Percentiles rank a stretch among this genome's conserved stretches.
Evolutionary conservation across 2,888 invertebrate genomes (phyloP).

Genomic region (Crocallis elinguaria): DNA sequence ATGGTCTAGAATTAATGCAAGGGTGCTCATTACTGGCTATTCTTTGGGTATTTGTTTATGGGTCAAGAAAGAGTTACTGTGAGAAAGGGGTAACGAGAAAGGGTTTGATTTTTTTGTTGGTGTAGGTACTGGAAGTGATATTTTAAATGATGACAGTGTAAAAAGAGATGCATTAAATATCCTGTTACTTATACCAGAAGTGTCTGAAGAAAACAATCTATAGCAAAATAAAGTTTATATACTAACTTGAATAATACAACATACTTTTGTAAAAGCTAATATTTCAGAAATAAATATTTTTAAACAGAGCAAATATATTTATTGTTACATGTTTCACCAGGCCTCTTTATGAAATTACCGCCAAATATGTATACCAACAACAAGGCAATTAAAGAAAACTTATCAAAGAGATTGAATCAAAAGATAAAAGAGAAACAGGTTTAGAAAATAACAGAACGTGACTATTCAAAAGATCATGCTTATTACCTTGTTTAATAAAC

Average conservation of each 20-base stretch:
- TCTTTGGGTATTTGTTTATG: slow-evolving; percentile 78
- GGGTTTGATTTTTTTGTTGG: slow-evolving; percentile 43
- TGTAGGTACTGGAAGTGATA: slow-evolving; percentile 1
- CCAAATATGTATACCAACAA: background rate
- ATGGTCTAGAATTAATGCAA: slow-evolving; percentile 81
- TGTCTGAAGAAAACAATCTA: background rate
- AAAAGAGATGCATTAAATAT: background rate
- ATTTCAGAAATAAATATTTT: no score
- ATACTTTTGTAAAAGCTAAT: no score
- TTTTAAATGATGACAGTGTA: slow-evolving; percentile 4
- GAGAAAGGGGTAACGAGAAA: slow-evolving; percentile 63
- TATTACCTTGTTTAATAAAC: slow-evolving; percentile 83
- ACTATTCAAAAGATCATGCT: slow-evolving; percentile 60
- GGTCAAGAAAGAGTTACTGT: slow-evolving; percentile 81
- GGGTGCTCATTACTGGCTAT: slow-evolving; percentile 79
- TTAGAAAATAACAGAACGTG: slow-evolving; percentile 44
- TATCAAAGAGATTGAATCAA: slow-evolving; percentile 44
- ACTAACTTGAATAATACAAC: no score
- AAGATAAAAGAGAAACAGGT: slow-evolving; percentile 47
- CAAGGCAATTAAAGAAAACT: no score
- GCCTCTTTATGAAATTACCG: background rate
- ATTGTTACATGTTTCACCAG: no score
- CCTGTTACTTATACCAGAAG: background rate
- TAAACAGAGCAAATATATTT: no score
- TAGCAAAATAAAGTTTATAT: no score